A percentile compares a stretch with the other conserved stretches of the same genome.
Conservation (phyloP, 2,797 vertebrate genomes). For the Limnodromus scolopaceus region DNA sequence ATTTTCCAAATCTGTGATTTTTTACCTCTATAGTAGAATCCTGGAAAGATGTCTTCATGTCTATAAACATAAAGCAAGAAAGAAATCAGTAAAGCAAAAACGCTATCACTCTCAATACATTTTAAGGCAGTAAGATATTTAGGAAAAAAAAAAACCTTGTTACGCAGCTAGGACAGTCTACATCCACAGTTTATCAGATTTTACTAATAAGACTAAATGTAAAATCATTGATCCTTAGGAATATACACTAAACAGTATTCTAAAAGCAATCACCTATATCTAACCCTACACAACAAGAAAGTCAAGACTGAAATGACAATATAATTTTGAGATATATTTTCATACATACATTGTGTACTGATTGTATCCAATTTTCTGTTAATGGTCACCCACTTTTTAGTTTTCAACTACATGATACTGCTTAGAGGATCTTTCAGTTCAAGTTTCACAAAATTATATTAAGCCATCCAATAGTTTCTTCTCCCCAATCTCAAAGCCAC, state of each 20-base stretch:
- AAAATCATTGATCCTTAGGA: not conserved
- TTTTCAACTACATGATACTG: not conserved
- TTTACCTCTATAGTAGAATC: slow-evolving; percentile 65
- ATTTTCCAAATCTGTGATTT: not conserved
- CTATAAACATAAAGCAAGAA: slow-evolving; percentile 51
- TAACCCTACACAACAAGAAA: not conserved
- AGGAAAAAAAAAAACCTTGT: not conserved
- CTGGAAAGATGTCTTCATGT: slow-evolving; percentile 56
- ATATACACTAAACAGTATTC: not conserved
- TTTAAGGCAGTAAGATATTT: not conserved
- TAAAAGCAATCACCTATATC: not conserved
- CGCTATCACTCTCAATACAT: not conserved
- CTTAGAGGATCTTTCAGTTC: not conserved
- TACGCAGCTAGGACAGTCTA: not conserved
- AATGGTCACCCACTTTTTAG: not conserved
- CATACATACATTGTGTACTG: not conserved
- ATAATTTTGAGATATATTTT: not conserved
- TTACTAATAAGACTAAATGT: not conserved
- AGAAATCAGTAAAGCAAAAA: slow-evolving; percentile 14
- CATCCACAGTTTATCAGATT: not conserved
- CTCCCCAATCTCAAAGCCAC: not conserved
- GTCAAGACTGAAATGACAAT: not conserved
- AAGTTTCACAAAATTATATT: not conserved
- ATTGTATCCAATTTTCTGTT: not conserved
- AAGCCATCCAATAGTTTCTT: not conserved